A percentile compares a stretch with the other conserved stretches of the same genome.
These are phyloP conservation scores for Chrysocyon brachyurus DNA, from an alignment of 2,797 vertebrate genomes.

Conservation along the genomic window DNA sequence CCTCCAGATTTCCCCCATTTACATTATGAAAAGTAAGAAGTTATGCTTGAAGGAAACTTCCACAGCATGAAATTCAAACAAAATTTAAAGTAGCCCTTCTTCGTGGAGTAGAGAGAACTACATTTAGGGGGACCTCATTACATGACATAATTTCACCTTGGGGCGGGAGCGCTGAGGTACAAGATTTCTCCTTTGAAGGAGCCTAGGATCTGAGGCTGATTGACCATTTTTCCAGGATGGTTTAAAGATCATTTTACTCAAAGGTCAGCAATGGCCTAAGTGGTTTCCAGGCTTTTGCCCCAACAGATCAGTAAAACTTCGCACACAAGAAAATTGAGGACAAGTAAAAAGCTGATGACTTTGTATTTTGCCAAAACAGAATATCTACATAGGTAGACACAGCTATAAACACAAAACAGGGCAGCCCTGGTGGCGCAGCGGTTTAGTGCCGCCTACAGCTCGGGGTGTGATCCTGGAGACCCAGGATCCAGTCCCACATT, in stretches of 20 bases:
- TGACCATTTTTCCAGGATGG: not conserved
- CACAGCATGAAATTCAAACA: constrained; percentile 53
- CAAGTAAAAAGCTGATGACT: not conserved
- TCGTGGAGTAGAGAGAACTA: not conserved
- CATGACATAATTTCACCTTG: not conserved
- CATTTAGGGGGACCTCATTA: not conserved
- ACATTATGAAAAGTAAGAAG: constrained; percentile 54
- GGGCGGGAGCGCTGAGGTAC: not conserved
- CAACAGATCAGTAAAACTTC: not conserved
- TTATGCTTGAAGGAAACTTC: constrained; percentile 41
- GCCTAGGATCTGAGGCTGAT: not conserved
- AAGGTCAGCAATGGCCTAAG: not conserved
- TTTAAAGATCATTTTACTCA: not conserved
- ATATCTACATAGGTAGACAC: too few relatives aligned
- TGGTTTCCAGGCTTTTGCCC: not conserved
- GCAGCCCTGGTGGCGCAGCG: too few relatives aligned
- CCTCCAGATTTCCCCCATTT: not conserved
- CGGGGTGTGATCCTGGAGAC: too few relatives aligned
- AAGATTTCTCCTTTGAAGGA: not conserved
- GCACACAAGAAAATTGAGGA: not conserved
- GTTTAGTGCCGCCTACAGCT: too few relatives aligned
- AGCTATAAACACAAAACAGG: not conserved
- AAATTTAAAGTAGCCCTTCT: constrained; percentile 45
- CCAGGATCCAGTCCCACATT: too few relatives aligned
- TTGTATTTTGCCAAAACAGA: not conserved